These are phyloP conservation scores for Pogonus chalceus DNA, from an alignment of 1,140 invertebrate genomes.

Conservation along the genomic window DNA sequence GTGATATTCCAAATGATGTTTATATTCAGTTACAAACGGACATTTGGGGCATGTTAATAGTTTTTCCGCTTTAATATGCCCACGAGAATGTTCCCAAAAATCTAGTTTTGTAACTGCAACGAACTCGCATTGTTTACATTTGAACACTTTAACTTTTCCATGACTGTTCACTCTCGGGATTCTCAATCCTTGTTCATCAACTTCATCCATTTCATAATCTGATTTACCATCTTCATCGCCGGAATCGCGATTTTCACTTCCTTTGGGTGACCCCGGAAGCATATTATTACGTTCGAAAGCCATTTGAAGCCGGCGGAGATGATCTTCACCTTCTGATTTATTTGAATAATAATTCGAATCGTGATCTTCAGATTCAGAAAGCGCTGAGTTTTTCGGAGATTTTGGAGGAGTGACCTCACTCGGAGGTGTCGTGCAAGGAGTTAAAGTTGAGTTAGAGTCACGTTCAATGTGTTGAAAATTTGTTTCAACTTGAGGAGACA, in stretches of 20 bases:
- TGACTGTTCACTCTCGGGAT: conserved; percentile 68
- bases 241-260: conserved; percentile 13
- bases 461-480: not conserved
- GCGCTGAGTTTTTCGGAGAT: not conserved
- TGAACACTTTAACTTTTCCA: conserved; percentile 76
- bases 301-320: conserved; percentile 19
- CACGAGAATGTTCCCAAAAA: conserved; percentile 85
- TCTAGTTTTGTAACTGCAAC: conserved; percentile 78
- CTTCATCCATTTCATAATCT: conserved; percentile 39
- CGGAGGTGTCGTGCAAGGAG: conserved; percentile 12
- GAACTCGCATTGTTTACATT: conserved; percentile 87
- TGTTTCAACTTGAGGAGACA: not conserved
- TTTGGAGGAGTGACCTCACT: conserved; percentile 9
- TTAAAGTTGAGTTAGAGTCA: conserved; percentile 14
- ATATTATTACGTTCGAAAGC: conserved; percentile 20
- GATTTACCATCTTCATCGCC: conserved; percentile 17
- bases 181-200: conserved; percentile 52
- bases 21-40: conserved; percentile 96
- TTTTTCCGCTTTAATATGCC: conserved; percentile 89
- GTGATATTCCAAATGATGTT: conserved; percentile 98
- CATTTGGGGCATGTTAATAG: conserved; percentile 84
- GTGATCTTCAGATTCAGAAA: conserved; percentile 6
- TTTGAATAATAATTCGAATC: not conserved
- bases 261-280: conserved; percentile 14
- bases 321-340: conserved; percentile 14